These are phyloP conservation scores for Orestias chungarensis DNA, from an alignment of 2,797 vertebrate genomes.

Conservation along the genomic window DNA sequence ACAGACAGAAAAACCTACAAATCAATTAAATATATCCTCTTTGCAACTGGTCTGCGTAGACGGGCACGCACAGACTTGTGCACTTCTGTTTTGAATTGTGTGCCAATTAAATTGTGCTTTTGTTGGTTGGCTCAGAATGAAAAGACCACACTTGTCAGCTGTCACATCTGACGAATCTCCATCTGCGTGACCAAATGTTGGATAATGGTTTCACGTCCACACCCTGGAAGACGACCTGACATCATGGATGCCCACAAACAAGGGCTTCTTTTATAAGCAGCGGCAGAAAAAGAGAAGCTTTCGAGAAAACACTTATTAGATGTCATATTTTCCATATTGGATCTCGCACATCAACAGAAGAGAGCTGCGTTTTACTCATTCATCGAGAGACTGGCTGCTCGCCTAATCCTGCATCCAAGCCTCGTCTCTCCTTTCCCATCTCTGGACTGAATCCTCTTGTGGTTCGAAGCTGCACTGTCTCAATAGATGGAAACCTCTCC, in stretches of 20 bases:
- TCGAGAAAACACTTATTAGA: background rate
- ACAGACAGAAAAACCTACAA: background rate
- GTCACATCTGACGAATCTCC: slow-evolving; percentile 39
- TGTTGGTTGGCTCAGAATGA: slow-evolving; percentile 66
- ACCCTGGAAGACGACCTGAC: slow-evolving; percentile 59
- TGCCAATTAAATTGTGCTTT: slow-evolving; percentile 49
- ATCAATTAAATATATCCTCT: background rate
- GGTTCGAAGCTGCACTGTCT: slow-evolving; percentile 68
- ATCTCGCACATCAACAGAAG: slow-evolving; percentile 37
- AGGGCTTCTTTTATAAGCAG: background rate
- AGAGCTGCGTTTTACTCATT: slow-evolving; percentile 64
- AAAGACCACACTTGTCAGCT: slow-evolving; percentile 53
- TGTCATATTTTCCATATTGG: background rate
- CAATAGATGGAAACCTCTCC: slow-evolving; percentile 72
- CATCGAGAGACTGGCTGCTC: slow-evolving; percentile 54
- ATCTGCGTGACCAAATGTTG: slow-evolving; percentile 40
- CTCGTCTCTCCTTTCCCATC: slow-evolving; percentile 57
- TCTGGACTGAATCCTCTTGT: slow-evolving; percentile 65
- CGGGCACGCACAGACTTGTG: background rate
- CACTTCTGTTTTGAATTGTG: slow-evolving; percentile 49
- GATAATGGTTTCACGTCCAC: slow-evolving; percentile 58
- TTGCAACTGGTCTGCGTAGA: slow-evolving; percentile 1
- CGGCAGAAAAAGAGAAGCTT: background rate
- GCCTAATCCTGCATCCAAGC: slow-evolving; percentile 60
- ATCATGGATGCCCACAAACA: background rate